Evolutionary conservation across 2,113 vertebrate genomes (phyloP), one percentile per base, ranked within the genome.

Genomic region (Capreolus pygargus): DNA sequence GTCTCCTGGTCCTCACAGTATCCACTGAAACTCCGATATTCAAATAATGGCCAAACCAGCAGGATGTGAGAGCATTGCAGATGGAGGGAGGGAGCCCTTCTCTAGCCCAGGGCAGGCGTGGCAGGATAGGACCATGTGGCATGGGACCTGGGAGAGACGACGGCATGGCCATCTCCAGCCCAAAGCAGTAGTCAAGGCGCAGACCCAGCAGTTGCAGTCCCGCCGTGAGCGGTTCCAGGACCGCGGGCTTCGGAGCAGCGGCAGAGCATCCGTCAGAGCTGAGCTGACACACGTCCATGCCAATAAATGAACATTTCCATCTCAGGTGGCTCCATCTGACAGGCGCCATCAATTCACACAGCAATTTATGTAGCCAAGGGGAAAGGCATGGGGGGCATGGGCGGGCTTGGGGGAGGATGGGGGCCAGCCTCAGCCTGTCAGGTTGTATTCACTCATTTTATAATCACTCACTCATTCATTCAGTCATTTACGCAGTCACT

Each of bases 301-400:
- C 90, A 90, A 78, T 96, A 95, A 96, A 94, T 60, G 74, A 87
- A 60, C 64, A 89, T 87, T 97, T 95, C 85, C 61, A 94, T 94
- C 92, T 96, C 79, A 50, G 90, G 28, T 45, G 89, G 82, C 81
- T 96, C 74, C 60, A 60, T 60, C 55, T 92, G 89, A 81, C 87
- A 95, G 95, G 81, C 45, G 58, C 74, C 61, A 94, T 95, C 79
- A 79, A 85, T 95, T 89, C 79, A 79, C 3, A 36, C 19, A 54
- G 45, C 79, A 50, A 25, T 27, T 89, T 30, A 58, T 47, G 89
- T 28, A 64, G 92, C 33, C 52, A 47, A 83, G n/a, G 28, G 81
- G 11, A n/a, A 67, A 55, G 55, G 57, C 6, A 15, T 13, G 33
- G 19, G 50, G 55, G 76, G 43, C 70, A 76, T 14, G 54, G 17